Evolutionary conservation across 2,113 vertebrate species (phyloP).

Genomic region (Menura novaehollandiae): DNA sequence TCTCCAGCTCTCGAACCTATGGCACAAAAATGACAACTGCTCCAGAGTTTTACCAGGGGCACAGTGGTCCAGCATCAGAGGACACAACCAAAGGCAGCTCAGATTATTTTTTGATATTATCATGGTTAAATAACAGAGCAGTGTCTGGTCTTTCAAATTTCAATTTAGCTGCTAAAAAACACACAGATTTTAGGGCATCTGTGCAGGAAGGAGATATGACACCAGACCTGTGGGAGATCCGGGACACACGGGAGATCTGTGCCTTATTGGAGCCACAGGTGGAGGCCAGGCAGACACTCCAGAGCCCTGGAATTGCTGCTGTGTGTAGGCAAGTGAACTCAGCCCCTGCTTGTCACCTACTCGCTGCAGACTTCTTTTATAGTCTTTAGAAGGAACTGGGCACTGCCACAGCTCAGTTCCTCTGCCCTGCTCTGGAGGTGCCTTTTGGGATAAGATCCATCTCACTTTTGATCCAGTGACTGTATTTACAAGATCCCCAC

Average conservation of each 20-base stretch:
- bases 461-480: background rate
- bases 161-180: background rate
- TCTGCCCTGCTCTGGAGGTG: background rate
- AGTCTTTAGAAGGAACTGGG: background rate
- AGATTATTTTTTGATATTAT: background rate
- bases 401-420: background rate
- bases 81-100: background rate
- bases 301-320: background rate
- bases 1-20: constrained; percentile 89
- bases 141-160: background rate
- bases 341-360: background rate
- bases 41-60: background rate
- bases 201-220: background rate
- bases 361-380: background rate
- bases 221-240: background rate
- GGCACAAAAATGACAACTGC: background rate
- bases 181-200: background rate
- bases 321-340: background rate
- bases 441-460: background rate
- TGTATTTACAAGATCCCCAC: background rate
- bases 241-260: background rate
- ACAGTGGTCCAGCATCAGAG: background rate
- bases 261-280: background rate
- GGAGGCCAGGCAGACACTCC: background rate
- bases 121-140: background rate